phyloP scores from a whole-genome alignment of 2,797 vertebrate species.

The Manis crassicaudata region DNA sequence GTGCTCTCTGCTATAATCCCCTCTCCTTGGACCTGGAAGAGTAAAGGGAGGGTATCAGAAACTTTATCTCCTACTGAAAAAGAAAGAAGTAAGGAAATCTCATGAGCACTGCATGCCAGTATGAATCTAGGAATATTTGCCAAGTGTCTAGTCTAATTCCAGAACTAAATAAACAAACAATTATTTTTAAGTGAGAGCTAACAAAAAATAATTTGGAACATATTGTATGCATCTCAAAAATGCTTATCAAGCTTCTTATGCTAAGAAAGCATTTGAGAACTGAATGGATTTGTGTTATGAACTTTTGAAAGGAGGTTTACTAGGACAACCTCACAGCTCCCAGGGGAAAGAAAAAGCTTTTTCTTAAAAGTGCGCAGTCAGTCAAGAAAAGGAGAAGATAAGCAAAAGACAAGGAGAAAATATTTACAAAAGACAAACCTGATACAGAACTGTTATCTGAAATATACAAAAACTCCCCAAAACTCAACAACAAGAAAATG shows the following conservation, averaged over 20 bases:
- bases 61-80: background rate
- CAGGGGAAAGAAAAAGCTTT: background rate
- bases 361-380: background rate
- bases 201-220: conserved; percentile 48
- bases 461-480: background rate
- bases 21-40: background rate
- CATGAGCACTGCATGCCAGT: background rate
- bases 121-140: background rate
- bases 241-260: background rate
- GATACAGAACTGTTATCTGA: background rate
- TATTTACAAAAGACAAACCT: background rate
- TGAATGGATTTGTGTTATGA: background rate
- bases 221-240: background rate
- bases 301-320: conserved; percentile 8
- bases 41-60: background rate
- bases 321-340: background rate
- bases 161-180: conserved; percentile 21
- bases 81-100: background rate
- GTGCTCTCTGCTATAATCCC: background rate
- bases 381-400: background rate
- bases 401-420: background rate
- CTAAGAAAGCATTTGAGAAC: background rate
- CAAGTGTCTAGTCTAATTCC: background rate
- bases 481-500: background rate
- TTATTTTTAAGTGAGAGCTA: conserved; percentile 52